A percentile compares a stretch with the other conserved stretches of the same genome.
Evolutionary conservation across 2,113 vertebrate species (phyloP).

Genomic region (Rhagologus leucostigma): DNA sequence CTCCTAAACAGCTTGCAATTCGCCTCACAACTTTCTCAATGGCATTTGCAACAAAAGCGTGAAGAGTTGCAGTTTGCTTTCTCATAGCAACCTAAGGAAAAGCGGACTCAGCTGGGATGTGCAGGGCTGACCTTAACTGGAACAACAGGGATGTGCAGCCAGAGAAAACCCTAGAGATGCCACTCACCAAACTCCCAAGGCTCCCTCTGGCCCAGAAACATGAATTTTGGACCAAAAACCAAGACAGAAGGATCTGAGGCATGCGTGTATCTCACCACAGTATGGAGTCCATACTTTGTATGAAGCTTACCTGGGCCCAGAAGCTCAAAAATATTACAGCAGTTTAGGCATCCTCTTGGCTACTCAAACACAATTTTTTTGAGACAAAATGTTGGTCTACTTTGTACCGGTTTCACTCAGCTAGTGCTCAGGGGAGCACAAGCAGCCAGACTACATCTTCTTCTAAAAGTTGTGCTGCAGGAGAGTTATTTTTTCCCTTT

Average conservation of each 20-base stretch:
- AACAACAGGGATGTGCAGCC: background rate
- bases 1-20: background rate
- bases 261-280: accelerated
- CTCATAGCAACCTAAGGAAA: background rate
- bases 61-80: background rate
- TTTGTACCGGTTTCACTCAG: background rate
- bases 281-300: background rate
- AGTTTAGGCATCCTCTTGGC: background rate
- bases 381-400: background rate
- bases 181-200: background rate
- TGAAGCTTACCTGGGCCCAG: background rate
- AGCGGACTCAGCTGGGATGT: background rate
- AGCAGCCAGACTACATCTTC: accelerated
- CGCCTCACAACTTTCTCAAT: background rate
- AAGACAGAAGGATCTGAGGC: background rate
- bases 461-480: background rate
- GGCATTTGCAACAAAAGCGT: background rate
- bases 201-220: background rate
- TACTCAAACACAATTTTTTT: background rate
- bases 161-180: background rate
- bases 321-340: background rate
- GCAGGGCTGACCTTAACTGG: background rate
- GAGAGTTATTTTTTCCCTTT: background rate
- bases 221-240: background rate
- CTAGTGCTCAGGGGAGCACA: background rate